These are phyloP conservation scores for Caenorhabditis macrosperma DNA, from an alignment of 2,888 invertebrate genomes.

Conservation along the genomic window DNA sequence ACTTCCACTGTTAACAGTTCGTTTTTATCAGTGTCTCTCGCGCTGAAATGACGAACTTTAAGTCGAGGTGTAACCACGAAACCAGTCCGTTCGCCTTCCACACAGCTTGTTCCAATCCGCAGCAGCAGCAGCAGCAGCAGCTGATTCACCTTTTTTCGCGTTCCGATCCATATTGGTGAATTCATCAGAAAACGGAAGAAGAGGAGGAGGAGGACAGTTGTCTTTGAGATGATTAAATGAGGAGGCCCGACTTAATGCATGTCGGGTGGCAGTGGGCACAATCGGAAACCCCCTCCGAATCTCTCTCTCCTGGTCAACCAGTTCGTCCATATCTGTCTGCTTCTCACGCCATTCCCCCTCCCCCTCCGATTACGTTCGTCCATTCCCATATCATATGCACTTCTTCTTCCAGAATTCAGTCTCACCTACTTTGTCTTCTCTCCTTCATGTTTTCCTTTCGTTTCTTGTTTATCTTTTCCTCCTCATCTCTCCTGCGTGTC, in stretches of 20 bases:
- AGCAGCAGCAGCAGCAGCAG: too few relatives aligned
- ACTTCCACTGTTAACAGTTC: neutral
- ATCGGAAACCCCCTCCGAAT: neutral
- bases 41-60: neutral
- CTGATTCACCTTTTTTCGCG: conserved; percentile 33
- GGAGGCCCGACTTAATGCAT: conserved; percentile 1
- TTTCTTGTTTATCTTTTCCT: conserved; percentile 2
- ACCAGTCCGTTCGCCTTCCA: neutral
- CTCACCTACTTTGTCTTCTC: conserved; percentile 41
- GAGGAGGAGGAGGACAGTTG: neutral
- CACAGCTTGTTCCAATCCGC: conserved; percentile 9
- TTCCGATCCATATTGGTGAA: neutral
- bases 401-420: conserved; percentile 32
- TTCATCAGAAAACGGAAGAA: conserved; percentile 8
- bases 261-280: neutral
- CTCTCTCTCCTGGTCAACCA: conserved; percentile 23
- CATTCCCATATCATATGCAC: conserved; percentile 21
- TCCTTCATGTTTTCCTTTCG: conserved; percentile 15
- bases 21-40: neutral
- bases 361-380: conserved; percentile 18
- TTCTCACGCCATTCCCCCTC: neutral
- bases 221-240: conserved; percentile 11
- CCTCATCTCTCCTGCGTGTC: neutral
- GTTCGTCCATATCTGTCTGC: conserved; percentile 15
- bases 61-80: conserved; percentile 11